Evolutionary conservation across 2,113 vertebrate species (phyloP).

Genomic region (Ovis canadensis): DNA sequence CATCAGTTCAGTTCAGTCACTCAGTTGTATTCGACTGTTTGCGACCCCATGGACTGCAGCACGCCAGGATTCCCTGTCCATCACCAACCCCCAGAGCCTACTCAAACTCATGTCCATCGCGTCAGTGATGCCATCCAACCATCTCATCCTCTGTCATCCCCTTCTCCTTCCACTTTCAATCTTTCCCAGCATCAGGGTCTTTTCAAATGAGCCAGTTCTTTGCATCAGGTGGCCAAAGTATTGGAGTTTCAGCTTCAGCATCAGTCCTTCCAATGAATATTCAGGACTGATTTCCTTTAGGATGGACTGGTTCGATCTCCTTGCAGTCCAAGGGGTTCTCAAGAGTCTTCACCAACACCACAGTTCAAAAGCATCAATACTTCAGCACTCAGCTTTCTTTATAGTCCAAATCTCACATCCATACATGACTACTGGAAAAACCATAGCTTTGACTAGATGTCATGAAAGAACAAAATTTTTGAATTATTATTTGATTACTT

Average conservation of each 20-base stretch:
- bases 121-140: neutral
- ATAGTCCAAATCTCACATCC: neutral
- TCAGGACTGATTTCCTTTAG: neutral
- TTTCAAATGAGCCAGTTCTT: neutral
- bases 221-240: neutral
- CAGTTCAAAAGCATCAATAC: neutral
- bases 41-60: too few relatives aligned
- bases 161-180: neutral
- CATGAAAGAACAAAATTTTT: neutral
- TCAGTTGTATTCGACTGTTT: too few relatives aligned
- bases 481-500: neutral
- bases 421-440: neutral
- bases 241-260: neutral
- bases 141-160: neutral
- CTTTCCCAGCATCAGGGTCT: neutral
- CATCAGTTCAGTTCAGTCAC: too few relatives aligned
- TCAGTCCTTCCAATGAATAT: neutral
- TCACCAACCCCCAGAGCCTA: too few relatives aligned
- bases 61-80: too few relatives aligned
- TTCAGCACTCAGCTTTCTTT: neutral
- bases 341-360: neutral
- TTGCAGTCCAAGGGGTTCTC: neutral
- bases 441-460: fast-evolving
- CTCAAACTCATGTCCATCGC: fast-evolving
- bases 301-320: neutral